Evolutionary conservation across 2,113 vertebrate genomes (phyloP), one percentile per base, ranked within the genome.

Genomic region (Pseudorhombus dupliciocellatus): DNA sequence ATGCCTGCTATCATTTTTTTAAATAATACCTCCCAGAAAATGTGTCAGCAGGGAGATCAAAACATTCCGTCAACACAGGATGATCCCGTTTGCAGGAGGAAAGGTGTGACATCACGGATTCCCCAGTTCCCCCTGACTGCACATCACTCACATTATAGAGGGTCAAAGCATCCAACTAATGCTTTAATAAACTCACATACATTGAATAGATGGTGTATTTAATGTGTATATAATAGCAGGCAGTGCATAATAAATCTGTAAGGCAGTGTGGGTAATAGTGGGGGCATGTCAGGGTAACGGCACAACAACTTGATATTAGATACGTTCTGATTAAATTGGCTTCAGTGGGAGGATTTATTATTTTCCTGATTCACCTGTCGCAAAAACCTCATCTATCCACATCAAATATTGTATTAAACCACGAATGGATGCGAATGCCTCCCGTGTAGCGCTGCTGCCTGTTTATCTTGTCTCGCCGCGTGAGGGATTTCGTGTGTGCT

Each of bases 391-490:
- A 14, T 66, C 7, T 42, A 2, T 52, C 40, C 14, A 4, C 1
- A 44, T 31, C 8, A 4, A 28, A 31, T 57, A 7, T 21, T 37
- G 16, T 50, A 28, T 15, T 22, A 20, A 48, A 24, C 24, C 25
- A 20, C 63, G 15, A 37, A 28, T 78, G 57, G 63, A 66, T 53
- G 46, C 37, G 11, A 46, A 57, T 59, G 44, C 40, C 28, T 64
- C 76, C 16, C 11, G 31, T 55, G 40, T 52, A 40, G 30, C 44
- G 1, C 1, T 54, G 48, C 42, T 31, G 44, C 56, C 57, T 77
- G 66, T 73, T 84, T 84, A 67, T 78, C 59, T 44, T 71, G 68
- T 73, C 40, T 75, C 50, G 50, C 50, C 69, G 62, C 52, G 50
- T 73, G 70, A 58, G 60, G 77, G 66, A 72, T 77, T 84, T 71